These are phyloP conservation scores for Sinopyrophorus schimmeli DNA, from an alignment of 2,888 invertebrate genomes.

Conservation along the genomic window DNA sequence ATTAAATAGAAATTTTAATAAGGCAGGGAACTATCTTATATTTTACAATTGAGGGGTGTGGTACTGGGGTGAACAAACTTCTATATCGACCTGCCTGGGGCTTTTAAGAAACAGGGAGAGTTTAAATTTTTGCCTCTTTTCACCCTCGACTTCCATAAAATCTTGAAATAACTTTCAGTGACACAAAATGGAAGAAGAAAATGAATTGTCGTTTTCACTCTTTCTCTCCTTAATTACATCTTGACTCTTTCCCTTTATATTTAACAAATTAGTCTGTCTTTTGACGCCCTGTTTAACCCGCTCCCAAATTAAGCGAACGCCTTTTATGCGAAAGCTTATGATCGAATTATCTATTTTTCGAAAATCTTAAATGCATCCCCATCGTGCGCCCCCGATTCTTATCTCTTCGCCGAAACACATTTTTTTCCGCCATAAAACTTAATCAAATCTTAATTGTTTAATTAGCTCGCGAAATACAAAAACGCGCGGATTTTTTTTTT, in stretches of 20 bases:
- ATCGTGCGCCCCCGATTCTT: too few relatives aligned
- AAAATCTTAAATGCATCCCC: too few relatives aligned
- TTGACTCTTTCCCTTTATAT: constrained; percentile 32
- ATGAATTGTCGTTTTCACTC: constrained; percentile 49
- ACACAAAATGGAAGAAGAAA: constrained; percentile 49
- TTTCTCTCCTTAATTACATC: constrained; percentile 45
- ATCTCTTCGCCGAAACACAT: too few relatives aligned
- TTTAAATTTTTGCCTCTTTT: constrained; percentile 44
- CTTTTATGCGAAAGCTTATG: constrained; percentile 30
- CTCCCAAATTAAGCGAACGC: constrained; percentile 34
- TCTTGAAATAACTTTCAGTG: constrained; percentile 48
- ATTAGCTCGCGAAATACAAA: too few relatives aligned
- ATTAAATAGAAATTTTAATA: constrained; percentile 36
- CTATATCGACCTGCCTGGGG: constrained; percentile 49
- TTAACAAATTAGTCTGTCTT: constrained; percentile 37
- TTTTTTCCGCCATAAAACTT: too few relatives aligned
- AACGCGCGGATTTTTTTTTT: too few relatives aligned
- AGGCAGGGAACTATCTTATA: constrained; percentile 40
- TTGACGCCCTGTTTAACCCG: constrained; percentile 37
- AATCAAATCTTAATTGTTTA: too few relatives aligned
- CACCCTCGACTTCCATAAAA: constrained; percentile 44
- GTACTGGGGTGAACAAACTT: constrained; percentile 47
- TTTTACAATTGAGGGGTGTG: constrained; percentile 45
- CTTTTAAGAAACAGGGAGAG: constrained; percentile 46
- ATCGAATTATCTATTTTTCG: constrained; percentile 34